These are phyloP conservation scores for Drosophila demipolita DNA, from an alignment of 2,888 invertebrate species.

Conservation along the genomic window DNA sequence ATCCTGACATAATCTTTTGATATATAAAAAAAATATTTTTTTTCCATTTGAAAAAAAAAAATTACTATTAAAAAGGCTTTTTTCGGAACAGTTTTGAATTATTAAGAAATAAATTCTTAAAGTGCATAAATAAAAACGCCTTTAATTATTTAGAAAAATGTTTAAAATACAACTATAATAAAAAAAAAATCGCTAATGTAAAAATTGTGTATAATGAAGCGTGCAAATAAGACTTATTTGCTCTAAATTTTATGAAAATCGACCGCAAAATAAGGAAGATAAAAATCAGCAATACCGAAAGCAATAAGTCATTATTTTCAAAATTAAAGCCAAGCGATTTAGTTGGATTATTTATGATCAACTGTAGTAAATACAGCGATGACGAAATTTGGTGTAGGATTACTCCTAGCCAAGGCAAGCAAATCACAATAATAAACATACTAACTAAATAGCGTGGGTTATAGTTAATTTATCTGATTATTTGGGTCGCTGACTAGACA, in stretches of 20 bases:
- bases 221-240: not conserved
- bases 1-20: not conserved
- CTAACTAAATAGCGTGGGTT: not conserved
- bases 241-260: not conserved
- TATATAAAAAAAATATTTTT: not conserved
- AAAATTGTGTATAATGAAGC: not conserved
- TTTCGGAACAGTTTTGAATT: not conserved
- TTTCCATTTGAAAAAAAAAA: not conserved
- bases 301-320: too few relatives aligned
- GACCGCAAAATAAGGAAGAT: not conserved
- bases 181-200: not conserved
- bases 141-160: not conserved
- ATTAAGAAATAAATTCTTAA: not conserved
- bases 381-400: not conserved
- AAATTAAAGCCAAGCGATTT: too few relatives aligned
- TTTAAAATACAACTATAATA: too few relatives aligned
- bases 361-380: not conserved
- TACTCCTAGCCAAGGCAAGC: not conserved
- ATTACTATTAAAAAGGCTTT: not conserved
- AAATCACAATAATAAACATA: not conserved
- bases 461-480: not conserved
- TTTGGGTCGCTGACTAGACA: not conserved
- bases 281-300: not conserved
- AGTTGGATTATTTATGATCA: not conserved
- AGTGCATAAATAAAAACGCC: not conserved